Conservation (phyloP, 2,797 vertebrate species). For the Pipistrellus pygmaeus region DNA sequence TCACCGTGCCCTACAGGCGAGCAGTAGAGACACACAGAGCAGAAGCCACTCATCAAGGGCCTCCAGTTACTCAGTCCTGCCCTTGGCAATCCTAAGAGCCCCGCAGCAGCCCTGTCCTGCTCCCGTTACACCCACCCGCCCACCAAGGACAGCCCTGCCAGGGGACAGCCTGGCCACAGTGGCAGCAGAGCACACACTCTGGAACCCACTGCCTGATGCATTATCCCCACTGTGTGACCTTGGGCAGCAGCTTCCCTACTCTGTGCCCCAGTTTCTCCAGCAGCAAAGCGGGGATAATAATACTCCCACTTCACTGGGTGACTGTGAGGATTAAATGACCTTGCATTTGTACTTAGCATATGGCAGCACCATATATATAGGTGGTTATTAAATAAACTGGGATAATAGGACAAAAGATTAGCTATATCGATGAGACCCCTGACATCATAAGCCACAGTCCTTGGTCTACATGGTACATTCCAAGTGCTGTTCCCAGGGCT, state of each 20-base stretch:
- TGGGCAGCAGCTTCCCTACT: fast-evolving
- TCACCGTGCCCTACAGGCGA: fast-evolving
- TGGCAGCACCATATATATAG: fast-evolving
- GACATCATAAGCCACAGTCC: fast-evolving
- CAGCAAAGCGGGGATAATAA: neutral
- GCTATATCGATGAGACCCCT: fast-evolving
- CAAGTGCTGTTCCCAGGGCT: neutral
- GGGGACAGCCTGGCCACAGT: fast-evolving
- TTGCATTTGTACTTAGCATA: fast-evolving
- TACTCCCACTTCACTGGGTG: fast-evolving
- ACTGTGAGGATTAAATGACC: neutral
- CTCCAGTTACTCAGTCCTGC: neutral
- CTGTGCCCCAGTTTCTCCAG: neutral
- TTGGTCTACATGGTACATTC: neutral
- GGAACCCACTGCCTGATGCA: fast-evolving
- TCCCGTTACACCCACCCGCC: fast-evolving
- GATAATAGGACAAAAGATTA: neutral
- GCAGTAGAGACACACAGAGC: neutral
- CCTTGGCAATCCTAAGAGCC: neutral
- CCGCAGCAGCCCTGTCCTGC: neutral
- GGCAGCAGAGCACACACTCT: fast-evolving
- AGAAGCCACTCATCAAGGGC: neutral
- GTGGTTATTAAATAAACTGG: fast-evolving
- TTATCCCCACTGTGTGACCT: neutral
- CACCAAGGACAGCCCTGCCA: fast-evolving